Base-by-base conservation (phyloP, 2,113 vertebrate genomes). In the Anas platyrhynchos region DNA sequence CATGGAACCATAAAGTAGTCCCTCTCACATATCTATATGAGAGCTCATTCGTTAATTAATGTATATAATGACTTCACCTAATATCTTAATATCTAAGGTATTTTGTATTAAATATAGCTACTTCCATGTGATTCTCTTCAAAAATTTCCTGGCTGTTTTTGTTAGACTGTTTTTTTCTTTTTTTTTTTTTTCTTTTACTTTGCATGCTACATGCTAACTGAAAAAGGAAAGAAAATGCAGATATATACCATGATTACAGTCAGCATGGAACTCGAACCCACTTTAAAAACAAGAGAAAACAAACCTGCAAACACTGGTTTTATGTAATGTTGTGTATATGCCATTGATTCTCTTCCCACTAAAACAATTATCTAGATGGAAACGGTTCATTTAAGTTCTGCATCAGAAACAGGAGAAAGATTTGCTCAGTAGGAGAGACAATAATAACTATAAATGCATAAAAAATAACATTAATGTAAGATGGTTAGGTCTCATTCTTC, bases 1-100 rank as follows among this genome's bases (percentile, higher is more conserved):
- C 17, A 41, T 11, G 7, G n/a, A 77, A 59, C 12, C 0, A 0
- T 48, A 43, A 32, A 2, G 3, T 50, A 20, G 55, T 83, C 17
- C 31, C 11, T 89, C 25, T 78, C 31, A 32, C 59, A 22, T 31
- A 25, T 4, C 73, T 55, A 14, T 56, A 43, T 7, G 31, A 72
- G 69, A 75, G 58, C 66, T 73, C 34, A 43, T 59, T 82, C 32
- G 55, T 32, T 48, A 50, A 69, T n/a, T 59, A 74, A 48, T 0
- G 0, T 26, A 16, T 26, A 16, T 54, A 41, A 84, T 36, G 36
- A 81, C 38, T 77, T 69, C 2, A 83, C 6, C 25, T 38, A 69
- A 12, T 46, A 50, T 16, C 13, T 73, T 38, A 69, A 12, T 46
- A 50, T 16, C 13, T 73, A 0, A 71, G 75, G 20, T 38, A 78